These are phyloP conservation scores for Galerucella pusilla DNA, from an alignment of 2,888 invertebrate genomes.

Conservation along the genomic window DNA sequence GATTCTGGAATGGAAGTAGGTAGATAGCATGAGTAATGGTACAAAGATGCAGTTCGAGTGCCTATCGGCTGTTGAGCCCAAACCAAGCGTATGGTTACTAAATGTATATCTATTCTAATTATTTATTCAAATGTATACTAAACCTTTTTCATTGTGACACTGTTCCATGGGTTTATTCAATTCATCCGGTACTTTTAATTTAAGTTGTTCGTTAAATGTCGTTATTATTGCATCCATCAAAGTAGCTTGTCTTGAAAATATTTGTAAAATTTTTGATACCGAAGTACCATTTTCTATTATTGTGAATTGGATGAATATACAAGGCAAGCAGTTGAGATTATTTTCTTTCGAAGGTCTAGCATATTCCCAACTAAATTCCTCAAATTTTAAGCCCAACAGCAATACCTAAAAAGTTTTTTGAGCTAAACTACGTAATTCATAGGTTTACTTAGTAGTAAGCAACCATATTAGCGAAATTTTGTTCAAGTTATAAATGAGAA, in stretches of 20 bases:
- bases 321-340: conserved; percentile 88
- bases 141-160: conserved; percentile 57
- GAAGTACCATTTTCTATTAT: conserved; percentile 81
- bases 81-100: too few relatives aligned
- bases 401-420: conserved; percentile 74
- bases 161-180: conserved; percentile 62
- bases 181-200: conserved; percentile 65
- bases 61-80: too few relatives aligned
- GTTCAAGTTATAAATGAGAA: too few relatives aligned
- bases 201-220: conserved; percentile 82
- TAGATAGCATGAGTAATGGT: too few relatives aligned
- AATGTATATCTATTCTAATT: too few relatives aligned
- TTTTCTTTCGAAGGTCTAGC: conserved; percentile 87
- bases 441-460: too few relatives aligned
- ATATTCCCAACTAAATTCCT: conserved; percentile 93
- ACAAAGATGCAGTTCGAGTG: too few relatives aligned
- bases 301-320: conserved; percentile 91
- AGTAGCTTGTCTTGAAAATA: conserved; percentile 72
- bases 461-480: too few relatives aligned
- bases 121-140: conserved; percentile 38
- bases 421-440: not conserved
- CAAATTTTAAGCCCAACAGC: conserved; percentile 84
- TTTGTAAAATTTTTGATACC: conserved; percentile 83
- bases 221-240: conserved; percentile 90
- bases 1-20: too few relatives aligned